Base-by-base conservation (phyloP, 2,113 vertebrate species). In the Oceanites oceanicus region DNA sequence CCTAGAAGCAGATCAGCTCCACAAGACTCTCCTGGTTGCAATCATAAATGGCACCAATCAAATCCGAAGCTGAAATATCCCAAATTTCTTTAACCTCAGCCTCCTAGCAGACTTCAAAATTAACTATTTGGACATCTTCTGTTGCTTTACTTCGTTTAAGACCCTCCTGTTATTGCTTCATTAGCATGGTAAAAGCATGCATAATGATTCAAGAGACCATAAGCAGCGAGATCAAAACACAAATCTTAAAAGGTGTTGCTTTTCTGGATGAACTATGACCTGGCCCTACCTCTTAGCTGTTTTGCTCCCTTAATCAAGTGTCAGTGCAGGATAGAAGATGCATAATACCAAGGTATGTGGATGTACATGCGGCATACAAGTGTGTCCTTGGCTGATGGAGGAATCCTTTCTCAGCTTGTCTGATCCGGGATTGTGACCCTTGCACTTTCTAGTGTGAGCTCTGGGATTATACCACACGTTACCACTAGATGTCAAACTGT, bases 401-500 rank as follows among this genome's bases (percentile, higher is more conserved):
- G 9, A 23, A 13, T 19, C 26, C 15, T 26, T 8, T 34, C 36
- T 21, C 80, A 9, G 6, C 1, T 45, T 38, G 30, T 16, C 62
- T 16, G 22, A 6, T 3, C n/a, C 3, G 3, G 25, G 23, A 9
- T 2, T 9, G 25, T 25, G 83, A 68, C 62, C 78, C 34, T 53
- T 11, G 34, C 30, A 12, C 61, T 23, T 45, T 6, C 4, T 3
- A 4, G 30, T 9, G 7, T 1, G 59, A 73, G 50, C 67, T 42
- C 73, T 92, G 80, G 36, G 81, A 40, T 88, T 58, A 91, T 97
- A 50, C 96, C 94, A 44, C 32, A 6, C 21, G 2, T 78, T 90
- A 47, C 97, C 97, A 96, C 96, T 97, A 98, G 97, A 95, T 97
- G 97, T 97, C 97, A 94, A 97, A 67, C 96, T 96, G 61, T 26